Conservation (phyloP, 2,888 invertebrate species). For the Trachelus stipa region DNA sequence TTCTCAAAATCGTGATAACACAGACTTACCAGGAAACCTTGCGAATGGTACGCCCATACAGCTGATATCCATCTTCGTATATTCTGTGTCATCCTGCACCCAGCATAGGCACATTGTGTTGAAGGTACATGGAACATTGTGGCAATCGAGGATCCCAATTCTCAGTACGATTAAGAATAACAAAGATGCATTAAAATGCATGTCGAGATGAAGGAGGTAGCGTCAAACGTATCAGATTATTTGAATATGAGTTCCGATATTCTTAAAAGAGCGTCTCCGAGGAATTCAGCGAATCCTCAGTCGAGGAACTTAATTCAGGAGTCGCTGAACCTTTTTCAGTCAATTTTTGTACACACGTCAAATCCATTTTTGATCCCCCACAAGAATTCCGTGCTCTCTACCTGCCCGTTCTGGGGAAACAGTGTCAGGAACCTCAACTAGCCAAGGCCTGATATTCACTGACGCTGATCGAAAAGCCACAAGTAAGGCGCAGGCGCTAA, state of each 20-base stretch:
- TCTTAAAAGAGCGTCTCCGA: not conserved
- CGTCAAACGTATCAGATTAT: not conserved
- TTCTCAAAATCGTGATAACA: not conserved
- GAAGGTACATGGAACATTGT: slow-evolving; percentile 73
- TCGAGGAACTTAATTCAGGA: not conserved
- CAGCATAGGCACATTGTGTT: slow-evolving; percentile 81
- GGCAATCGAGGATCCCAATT: slow-evolving; percentile 43
- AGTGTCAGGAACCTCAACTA: not conserved
- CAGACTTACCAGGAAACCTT: slow-evolving; percentile 75
- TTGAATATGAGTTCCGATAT: not conserved
- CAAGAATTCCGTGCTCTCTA: not conserved
- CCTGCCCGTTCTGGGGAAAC: not conserved
- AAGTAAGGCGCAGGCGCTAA: not conserved
- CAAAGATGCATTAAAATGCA: not conserved
- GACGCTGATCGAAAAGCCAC: not conserved
- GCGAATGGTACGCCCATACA: slow-evolving; percentile 80
- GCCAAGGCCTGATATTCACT: not conserved
- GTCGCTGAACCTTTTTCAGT: not conserved
- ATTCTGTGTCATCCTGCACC: slow-evolving; percentile 69
- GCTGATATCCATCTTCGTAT: slow-evolving; percentile 70
- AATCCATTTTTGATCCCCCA: not conserved
- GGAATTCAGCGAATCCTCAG: not conserved
- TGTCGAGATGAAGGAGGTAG: not conserved
- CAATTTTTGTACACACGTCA: not conserved
- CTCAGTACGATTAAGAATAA: not conserved